These are phyloP conservation scores for Magallana angulata DNA, from an alignment of 1,140 invertebrate species.

Conservation along the genomic window DNA sequence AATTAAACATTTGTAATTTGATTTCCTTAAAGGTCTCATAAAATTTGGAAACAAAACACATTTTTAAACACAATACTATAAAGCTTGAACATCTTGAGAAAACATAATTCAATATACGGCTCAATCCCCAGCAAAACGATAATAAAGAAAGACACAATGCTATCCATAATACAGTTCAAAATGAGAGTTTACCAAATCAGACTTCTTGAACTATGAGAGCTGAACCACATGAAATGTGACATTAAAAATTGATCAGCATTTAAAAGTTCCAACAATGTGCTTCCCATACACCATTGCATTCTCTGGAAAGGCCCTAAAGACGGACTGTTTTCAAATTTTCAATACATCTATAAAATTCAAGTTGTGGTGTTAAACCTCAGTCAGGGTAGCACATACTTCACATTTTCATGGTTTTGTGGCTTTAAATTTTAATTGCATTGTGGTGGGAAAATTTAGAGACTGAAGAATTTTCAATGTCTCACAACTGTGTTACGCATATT, in stretches of 20 bases:
- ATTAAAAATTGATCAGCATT: slow-evolving; percentile 16
- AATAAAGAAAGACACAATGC: too few species aligned
- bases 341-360: neutral
- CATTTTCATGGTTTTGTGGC: slow-evolving; percentile 24
- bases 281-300: neutral
- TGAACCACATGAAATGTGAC: neutral
- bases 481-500: neutral
- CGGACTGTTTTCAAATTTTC: neutral
- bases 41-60: too few species aligned
- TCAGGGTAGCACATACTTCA: neutral
- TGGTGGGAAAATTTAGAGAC: neutral
- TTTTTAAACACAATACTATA: too few species aligned
- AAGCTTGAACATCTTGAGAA: too few species aligned
- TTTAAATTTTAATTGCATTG: slow-evolving; percentile 5
- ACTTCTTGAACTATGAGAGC: neutral
- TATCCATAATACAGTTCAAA: too few species aligned
- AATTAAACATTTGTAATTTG: too few species aligned
- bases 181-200: neutral
- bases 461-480: neutral
- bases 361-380: neutral
- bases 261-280: neutral
- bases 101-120: too few species aligned
- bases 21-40: too few species aligned
- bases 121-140: too few species aligned
- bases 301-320: neutral